Evolutionary conservation across 2,888 invertebrate genomes (phyloP).

Genomic region (Clitarchus hookeri): DNA sequence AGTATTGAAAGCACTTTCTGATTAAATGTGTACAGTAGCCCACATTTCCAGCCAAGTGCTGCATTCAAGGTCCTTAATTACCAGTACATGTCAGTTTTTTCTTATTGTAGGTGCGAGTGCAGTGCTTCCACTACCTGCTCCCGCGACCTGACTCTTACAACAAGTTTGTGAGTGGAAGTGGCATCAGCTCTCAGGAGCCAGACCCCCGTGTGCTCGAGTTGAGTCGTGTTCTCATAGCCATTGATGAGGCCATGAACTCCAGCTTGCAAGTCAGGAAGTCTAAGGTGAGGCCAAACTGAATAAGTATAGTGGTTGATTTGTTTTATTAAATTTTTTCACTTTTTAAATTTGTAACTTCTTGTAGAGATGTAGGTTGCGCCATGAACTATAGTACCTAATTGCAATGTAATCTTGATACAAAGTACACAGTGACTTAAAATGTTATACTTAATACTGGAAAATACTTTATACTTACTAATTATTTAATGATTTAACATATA

Average conservation of each 20-base stretch:
- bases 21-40: too few species aligned
- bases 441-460: too few species aligned
- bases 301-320: conserved; percentile 46
- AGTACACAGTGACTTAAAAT: too few species aligned
- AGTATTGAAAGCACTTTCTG: too few species aligned
- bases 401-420: too few species aligned
- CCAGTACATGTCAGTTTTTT: too few species aligned
- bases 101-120: conserved; percentile 74
- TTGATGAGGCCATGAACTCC: conserved; percentile 76
- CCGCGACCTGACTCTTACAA: conserved; percentile 59
- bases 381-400: not conserved
- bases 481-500: too few species aligned
- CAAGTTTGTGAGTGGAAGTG: conserved; percentile 52
- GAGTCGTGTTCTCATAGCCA: conserved; percentile 74
- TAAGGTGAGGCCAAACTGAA: conserved; percentile 59
- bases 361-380: too few species aligned
- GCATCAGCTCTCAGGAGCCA: conserved; percentile 75
- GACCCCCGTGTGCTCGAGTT: conserved; percentile 77
- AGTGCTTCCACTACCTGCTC: conserved; percentile 91
- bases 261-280: conserved; percentile 78
- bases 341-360: not conserved
- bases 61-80: too few species aligned
- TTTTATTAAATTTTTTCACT: conserved; percentile 25
- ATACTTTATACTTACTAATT: too few species aligned
- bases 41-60: not conserved